Evolutionary conservation across 2,888 invertebrate species (phyloP).

Genomic region (Cephus spinipes): DNA sequence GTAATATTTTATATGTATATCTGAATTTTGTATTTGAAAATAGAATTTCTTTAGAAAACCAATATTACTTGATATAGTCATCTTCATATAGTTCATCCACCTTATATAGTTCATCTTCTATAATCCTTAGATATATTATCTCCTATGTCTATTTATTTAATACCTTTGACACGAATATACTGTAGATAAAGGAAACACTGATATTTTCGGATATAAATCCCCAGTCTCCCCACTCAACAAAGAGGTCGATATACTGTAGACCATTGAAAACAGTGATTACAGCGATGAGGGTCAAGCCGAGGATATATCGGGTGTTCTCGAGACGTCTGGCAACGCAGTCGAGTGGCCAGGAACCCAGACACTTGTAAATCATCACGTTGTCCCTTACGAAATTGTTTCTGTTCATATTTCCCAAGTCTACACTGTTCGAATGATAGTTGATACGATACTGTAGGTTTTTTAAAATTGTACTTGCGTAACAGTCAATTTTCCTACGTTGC

Average conservation of each 20-base stretch:
- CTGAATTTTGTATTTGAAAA: background rate
- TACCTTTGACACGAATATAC: constrained; percentile 6
- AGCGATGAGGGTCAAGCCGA: constrained; percentile 1
- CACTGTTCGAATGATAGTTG: background rate
- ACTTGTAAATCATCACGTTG: constrained; percentile 9
- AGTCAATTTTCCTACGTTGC: background rate
- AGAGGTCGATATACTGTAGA: constrained; percentile 10
- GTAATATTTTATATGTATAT: too few relatives aligned
- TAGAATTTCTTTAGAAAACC: background rate
- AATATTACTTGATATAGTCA: background rate
- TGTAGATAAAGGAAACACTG: background rate
- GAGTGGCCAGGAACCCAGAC: constrained; percentile 5
- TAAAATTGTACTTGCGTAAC: background rate
- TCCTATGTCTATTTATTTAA: background rate
- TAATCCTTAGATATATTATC: background rate
- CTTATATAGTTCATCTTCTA: background rate
- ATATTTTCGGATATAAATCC: constrained; percentile 4
- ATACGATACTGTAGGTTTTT: background rate
- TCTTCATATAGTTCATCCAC: too few relatives aligned
- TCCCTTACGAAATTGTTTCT: background rate
- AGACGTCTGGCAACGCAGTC: background rate
- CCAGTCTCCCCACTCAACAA: constrained; percentile 9
- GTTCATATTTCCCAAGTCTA: background rate
- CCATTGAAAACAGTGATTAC: constrained; percentile 1
- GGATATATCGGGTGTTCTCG: constrained; percentile 13